phyloP scores from a whole-genome alignment of 2,113 vertebrate genomes.

The Phylloscopus trochilus region DNA sequence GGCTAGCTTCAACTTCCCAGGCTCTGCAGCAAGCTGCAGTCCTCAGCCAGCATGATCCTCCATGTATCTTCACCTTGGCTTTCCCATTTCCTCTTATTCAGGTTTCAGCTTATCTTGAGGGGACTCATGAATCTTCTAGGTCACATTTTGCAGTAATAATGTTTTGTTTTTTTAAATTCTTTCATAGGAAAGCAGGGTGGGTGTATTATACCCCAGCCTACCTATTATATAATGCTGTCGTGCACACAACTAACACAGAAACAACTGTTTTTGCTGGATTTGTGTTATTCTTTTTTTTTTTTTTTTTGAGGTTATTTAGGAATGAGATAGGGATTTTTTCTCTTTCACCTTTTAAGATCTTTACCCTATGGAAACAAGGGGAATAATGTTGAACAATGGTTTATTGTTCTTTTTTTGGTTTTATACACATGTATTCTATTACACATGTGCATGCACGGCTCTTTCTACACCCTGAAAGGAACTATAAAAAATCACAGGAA shows the following conservation, averaged over 20 bases:
- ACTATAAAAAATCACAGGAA: not conserved
- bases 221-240: not conserved
- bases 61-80: not conserved
- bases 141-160: not conserved
- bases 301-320: not conserved
- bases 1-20: not conserved
- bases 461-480: not conserved
- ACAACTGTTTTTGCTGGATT: not conserved
- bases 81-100: not conserved
- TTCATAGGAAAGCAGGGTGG: not conserved
- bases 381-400: not conserved
- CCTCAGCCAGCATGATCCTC: not conserved
- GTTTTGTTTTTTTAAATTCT: too few relatives aligned
- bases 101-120: not conserved
- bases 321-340: not conserved
- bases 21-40: not conserved
- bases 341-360: not conserved
- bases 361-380: not conserved
- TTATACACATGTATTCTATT: not conserved
- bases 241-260: not conserved
- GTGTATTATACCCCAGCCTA: not conserved
- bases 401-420: not conserved
- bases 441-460: rapidly evolving
- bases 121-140: not conserved
- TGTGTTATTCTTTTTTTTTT: not conserved